These are phyloP conservation scores for Silurus meridionalis DNA, from an alignment of 2,113 vertebrate genomes.

Conservation along the genomic window DNA sequence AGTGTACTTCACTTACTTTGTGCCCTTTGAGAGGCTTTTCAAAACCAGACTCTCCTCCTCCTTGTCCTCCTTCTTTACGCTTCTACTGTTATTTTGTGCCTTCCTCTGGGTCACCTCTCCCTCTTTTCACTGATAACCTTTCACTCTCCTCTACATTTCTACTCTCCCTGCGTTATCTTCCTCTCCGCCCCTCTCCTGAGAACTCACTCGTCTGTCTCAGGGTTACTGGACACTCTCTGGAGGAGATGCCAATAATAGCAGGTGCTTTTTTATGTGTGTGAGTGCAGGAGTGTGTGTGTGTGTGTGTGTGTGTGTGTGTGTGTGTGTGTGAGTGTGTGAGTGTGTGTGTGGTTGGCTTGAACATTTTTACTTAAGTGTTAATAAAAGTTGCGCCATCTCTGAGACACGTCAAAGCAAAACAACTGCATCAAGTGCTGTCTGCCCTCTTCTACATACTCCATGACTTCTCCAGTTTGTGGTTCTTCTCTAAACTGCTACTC, in stretches of 20 bases:
- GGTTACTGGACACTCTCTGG: slow-evolving; percentile 22
- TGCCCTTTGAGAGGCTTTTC: slow-evolving; percentile 28
- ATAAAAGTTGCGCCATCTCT: not conserved
- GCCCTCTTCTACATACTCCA: not conserved
- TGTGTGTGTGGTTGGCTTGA: not conserved
- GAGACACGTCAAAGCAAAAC: not conserved
- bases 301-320: slow-evolving; percentile 4
- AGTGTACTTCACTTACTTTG: not conserved
- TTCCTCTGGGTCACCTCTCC: slow-evolving; percentile 15
- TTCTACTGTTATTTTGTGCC: slow-evolving; percentile 18
- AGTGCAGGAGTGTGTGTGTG: not conserved
- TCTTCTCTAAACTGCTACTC: too few species aligned
- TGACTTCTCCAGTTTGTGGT: too few species aligned
- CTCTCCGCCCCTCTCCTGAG: not conserved
- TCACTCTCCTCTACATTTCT: slow-evolving; percentile 17
- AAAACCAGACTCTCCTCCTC: not conserved
- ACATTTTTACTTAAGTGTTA: not conserved
- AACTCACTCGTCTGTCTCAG: not conserved
- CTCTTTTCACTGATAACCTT: slow-evolving; percentile 26
- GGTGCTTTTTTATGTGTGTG: not conserved
- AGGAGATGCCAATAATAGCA: slow-evolving; percentile 22
- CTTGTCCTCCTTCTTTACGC: not conserved
- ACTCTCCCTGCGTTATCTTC: not conserved
- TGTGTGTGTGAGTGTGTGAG: not conserved
- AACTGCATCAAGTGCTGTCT: not conserved